Percentiles rank a stretch among this genome's conserved stretches.
Evolutionary conservation across 2,797 vertebrate species (phyloP).

Genomic region (Anguilla anguilla): DNA sequence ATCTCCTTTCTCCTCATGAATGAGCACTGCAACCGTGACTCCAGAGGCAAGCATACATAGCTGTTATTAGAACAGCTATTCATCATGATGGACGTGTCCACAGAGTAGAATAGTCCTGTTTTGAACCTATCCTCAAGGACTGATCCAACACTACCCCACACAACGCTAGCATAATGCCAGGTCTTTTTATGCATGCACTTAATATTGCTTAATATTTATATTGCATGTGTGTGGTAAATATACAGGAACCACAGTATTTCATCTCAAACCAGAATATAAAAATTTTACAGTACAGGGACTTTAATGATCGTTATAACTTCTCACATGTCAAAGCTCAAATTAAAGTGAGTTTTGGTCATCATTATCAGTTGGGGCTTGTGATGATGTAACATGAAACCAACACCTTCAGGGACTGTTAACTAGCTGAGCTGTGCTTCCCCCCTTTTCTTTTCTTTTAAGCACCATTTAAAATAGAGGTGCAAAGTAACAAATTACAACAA

Average conservation of each 20-base stretch:
- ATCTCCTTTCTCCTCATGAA: not conserved
- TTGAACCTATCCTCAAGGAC: not conserved
- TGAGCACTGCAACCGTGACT: not conserved
- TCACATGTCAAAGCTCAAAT: no score
- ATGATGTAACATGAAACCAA: no score
- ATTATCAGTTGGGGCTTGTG: no score
- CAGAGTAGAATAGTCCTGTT: not conserved
- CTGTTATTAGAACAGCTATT: not conserved
- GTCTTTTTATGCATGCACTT: not conserved
- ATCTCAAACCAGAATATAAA: conserved; percentile 40
- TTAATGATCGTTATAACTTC: no score
- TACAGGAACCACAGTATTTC: not conserved
- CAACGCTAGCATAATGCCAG: not conserved
- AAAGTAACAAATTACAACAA: no score
- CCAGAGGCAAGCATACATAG: not conserved
- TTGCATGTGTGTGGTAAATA: not conserved
- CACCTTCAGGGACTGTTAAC: no score
- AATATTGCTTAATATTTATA: not conserved
- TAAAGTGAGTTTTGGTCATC: no score
- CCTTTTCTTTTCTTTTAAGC: no score
- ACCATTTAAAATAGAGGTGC: no score
- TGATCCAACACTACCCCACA: not conserved
- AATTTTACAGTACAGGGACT: no score
- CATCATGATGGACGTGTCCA: not conserved
- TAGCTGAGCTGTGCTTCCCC: no score